Evolutionary conservation across 2,888 invertebrate genomes (phyloP), one percentile per base, ranked within the genome.

Genomic region (Pachydiplax longipennis): DNA sequence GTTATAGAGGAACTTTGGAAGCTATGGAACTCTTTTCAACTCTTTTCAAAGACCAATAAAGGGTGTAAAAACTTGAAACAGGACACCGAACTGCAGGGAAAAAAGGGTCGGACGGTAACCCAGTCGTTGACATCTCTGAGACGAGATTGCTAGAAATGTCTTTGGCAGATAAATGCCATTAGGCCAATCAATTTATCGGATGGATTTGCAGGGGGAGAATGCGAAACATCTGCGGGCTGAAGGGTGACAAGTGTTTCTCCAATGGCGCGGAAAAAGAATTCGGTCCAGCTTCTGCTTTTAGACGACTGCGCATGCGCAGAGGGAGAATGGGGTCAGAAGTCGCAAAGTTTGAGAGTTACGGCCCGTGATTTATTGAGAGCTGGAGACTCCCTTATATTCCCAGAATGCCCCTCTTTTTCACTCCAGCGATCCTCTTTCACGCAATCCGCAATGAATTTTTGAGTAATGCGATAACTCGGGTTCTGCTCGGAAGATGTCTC

Each of bases 351-450:
- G 53, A 87, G 87, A 65, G 87, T 58, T 35, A 87, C 58, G 22
- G 58, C 61, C 87, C 87, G 87, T 87, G 87, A 87, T 87, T 87
- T 87, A 87, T 87, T 53, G 87, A 87, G 61, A 58, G 87, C 87
- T 87, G 37, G 61, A n/a, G n/a, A 53, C 53, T 31, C 25, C 61
- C 87, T 61, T 58, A 82, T 90, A 73, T 90, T 81, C 87, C 65
- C 61, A 44, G 65, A 48, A 61, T 82, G 81, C 91, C 91, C 61
- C 82, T 91, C 91, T 80, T 73, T 73, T 73, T 31, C 73, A 25
- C 73, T 73, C 91, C 58, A 44, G 22, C 80, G 81, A 35, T 58
- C 53, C 61, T 37, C 31, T 80, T 80, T 80, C 80, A 35, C 37
- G 35, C 37, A 31, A 15, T n/a, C 4, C 37, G 31, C 31, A 80